Conservation (phyloP, 2,113 vertebrate species). For the Thymallus thymallus region DNA sequence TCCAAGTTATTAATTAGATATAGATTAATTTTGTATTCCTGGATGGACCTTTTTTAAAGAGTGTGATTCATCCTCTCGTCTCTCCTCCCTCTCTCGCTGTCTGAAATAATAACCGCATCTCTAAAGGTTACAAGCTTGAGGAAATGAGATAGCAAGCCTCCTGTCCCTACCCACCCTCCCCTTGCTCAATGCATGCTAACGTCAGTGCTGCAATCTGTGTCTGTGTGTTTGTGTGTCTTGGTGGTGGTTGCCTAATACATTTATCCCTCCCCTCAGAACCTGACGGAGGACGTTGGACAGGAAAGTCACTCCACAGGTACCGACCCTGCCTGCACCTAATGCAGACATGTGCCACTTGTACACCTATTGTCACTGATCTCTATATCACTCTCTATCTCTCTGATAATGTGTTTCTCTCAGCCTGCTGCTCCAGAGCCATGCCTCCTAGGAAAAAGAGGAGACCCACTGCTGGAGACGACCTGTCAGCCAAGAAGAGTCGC, state of each 20-base stretch:
- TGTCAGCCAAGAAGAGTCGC: constrained; percentile 96
- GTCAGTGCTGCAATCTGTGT: neutral
- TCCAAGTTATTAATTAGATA: neutral
- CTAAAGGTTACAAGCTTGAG: constrained; percentile 28
- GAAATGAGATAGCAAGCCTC: constrained; percentile 34
- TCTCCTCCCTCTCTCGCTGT: neutral
- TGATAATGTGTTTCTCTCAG: constrained; percentile 57
- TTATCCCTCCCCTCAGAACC: constrained; percentile 77
- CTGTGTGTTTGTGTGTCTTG: constrained; percentile 15
- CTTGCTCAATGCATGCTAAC: neutral
- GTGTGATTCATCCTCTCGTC: neutral
- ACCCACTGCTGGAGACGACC: constrained; percentile 93
- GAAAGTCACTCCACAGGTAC: constrained; percentile 94
- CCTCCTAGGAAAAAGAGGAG: constrained; percentile 99
- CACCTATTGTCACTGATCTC: neutral
- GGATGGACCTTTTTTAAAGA: neutral
- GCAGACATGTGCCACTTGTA: neutral
- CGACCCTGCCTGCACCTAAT: neutral
- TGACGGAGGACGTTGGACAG: constrained; percentile 95
- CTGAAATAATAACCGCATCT: constrained; percentile 16
- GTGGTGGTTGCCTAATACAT: neutral
- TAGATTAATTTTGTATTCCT: neutral
- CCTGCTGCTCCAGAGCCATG: constrained; percentile 97
- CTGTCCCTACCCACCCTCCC: neutral
- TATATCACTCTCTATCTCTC: constrained; percentile 3